These are phyloP conservation scores for Stictonetta naevosa DNA, from an alignment of 2,113 vertebrate genomes.

Conservation along the genomic window DNA sequence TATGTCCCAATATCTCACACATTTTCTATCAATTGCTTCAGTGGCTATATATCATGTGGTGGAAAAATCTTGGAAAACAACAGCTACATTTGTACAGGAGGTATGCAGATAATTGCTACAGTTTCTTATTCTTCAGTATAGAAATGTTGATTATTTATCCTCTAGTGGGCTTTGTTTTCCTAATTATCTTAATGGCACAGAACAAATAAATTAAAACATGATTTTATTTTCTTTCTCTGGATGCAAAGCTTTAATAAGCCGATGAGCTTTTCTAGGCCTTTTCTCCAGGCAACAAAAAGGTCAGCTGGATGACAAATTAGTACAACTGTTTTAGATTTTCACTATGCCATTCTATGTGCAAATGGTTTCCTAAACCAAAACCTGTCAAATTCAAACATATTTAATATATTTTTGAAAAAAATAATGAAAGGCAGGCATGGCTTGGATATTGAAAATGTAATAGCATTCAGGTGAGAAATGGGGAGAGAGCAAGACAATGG, in stretches of 20 bases:
- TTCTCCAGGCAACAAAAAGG: not conserved
- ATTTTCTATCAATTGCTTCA: not conserved
- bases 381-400: not conserved
- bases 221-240: not conserved
- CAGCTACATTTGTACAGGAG: not conserved
- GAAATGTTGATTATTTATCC: not conserved
- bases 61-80: not conserved
- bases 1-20: not conserved
- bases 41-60: not conserved
- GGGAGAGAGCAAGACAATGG: not conserved
- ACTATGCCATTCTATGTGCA: not conserved
- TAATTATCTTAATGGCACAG: not conserved
- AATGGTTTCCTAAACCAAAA: not conserved
- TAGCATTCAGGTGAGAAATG: not conserved
- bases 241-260: not conserved
- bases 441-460: not conserved
- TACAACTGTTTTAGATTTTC: not conserved
- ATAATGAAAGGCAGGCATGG: not conserved
- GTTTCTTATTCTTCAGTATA: not conserved
- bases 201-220: not conserved
- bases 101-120: not conserved
- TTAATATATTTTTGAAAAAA: not conserved
- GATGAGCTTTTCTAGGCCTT: not conserved
- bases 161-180: not conserved
- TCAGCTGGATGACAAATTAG: not conserved